Conservation (phyloP, 2,888 invertebrate species). For the Acronicta aceris region DNA sequence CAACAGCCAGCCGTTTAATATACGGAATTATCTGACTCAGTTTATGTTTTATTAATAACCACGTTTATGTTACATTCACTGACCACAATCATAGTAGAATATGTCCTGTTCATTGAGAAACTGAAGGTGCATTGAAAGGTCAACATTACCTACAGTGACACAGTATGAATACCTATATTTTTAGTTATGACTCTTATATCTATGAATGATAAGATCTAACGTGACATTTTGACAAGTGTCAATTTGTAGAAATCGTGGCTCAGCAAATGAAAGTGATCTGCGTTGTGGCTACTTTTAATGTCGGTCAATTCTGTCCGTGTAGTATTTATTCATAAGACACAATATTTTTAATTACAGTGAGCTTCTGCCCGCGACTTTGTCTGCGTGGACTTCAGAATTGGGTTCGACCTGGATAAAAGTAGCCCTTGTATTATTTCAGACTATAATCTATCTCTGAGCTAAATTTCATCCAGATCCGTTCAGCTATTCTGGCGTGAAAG, state of each 20-base stretch:
- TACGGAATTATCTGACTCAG: conserved; percentile 32
- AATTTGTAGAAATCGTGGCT: conserved; percentile 23
- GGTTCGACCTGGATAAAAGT: no score
- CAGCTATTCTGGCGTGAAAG: no score
- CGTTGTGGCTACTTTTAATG: conserved; percentile 19
- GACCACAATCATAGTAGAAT: conserved; percentile 27
- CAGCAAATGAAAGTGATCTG: conserved; percentile 26
- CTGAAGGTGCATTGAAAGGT: conserved; percentile 38
- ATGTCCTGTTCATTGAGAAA: conserved; percentile 52
- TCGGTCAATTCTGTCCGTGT: not conserved
- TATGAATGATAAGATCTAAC: conserved; percentile 6
- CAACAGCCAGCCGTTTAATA: conserved; percentile 11
- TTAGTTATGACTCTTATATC: conserved; percentile 1
- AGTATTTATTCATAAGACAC: not conserved
- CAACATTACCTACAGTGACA: conserved; percentile 16
- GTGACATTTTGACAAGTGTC: conserved; percentile 46
- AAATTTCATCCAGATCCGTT: no score
- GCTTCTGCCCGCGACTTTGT: no score
- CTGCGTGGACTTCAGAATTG: no score
- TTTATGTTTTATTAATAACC: conserved; percentile 39
- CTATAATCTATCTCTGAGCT: no score
- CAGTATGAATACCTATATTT: conserved; percentile 8
- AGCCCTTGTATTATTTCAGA: no score
- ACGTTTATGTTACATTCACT: conserved; percentile 37
- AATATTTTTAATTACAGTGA: no score